These are phyloP conservation scores for Blastobasis lacticolella DNA, from an alignment of 2,888 invertebrate species.

Conservation along the genomic window DNA sequence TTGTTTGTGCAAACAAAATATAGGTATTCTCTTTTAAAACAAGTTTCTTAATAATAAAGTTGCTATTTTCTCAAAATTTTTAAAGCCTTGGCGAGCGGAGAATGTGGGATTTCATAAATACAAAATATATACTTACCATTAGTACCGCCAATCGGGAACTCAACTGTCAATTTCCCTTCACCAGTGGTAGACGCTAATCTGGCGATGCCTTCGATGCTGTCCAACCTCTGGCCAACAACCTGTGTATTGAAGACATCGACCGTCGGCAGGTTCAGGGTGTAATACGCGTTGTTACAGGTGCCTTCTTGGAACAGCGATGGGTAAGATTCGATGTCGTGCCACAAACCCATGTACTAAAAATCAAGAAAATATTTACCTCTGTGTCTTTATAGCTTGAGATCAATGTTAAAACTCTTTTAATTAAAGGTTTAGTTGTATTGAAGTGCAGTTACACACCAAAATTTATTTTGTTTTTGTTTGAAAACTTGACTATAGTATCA, in stretches of 20 bases:
- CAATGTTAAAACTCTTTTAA: not conserved
- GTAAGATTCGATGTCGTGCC: constrained; percentile 45
- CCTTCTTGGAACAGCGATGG: constrained; percentile 38
- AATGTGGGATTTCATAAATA: not conserved
- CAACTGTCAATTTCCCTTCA: constrained; percentile 75
- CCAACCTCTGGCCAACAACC: constrained; percentile 33
- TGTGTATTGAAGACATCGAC: constrained; percentile 35
- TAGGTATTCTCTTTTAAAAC: no score
- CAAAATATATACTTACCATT: constrained; percentile 11
- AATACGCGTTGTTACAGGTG: constrained; percentile 38
- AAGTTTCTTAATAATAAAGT: no score
- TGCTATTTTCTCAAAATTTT: no score
- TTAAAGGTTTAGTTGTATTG: no score
- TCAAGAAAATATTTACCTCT: not conserved
- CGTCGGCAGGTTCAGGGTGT: constrained; percentile 21
- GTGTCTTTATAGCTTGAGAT: not conserved
- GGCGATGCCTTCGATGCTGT: constrained; percentile 37
- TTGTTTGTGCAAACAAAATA: no score
- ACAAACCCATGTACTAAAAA: constrained; percentile 37
- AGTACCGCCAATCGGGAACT: constrained; percentile 70
- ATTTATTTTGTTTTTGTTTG: no score
- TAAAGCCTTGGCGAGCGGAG: no score
- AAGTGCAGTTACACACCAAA: no score
- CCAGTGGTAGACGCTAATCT: constrained; percentile 58
- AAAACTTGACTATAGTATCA: not conserved